These are phyloP conservation scores for Nudaria mundana DNA, from an alignment of 2,888 invertebrate species.

Conservation along the genomic window DNA sequence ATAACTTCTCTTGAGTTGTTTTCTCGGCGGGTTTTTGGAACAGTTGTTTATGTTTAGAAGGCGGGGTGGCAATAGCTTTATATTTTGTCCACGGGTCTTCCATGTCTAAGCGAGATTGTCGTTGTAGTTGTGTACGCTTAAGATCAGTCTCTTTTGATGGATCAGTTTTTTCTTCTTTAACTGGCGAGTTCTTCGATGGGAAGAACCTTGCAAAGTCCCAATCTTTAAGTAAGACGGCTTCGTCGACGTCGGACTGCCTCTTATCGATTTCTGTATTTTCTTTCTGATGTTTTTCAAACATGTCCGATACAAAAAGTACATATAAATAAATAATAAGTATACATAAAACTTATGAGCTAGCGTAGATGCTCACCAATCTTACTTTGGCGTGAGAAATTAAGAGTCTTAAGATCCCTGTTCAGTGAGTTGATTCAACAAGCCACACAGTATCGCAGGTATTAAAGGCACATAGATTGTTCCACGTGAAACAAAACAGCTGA, in stretches of 20 bases:
- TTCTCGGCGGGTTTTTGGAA: constrained; percentile 61
- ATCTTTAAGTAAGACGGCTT: constrained; percentile 90
- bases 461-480: constrained; percentile 22
- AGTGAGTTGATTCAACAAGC: constrained; percentile 26
- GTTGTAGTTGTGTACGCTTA: constrained; percentile 63
- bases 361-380: constrained; percentile 72
- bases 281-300: constrained; percentile 67
- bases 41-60: constrained; percentile 63
- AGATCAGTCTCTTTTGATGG: constrained; percentile 66
- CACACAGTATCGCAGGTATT: constrained; percentile 26
- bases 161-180: constrained; percentile 57
- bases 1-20: constrained; percentile 67
- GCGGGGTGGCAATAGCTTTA: constrained; percentile 69
- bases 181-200: constrained; percentile 73
- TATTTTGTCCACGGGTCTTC: constrained; percentile 73
- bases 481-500: constrained; percentile 20
- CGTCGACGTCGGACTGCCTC: constrained; percentile 84
- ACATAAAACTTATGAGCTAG: constrained; percentile 34
- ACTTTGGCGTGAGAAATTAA: constrained; percentile 68
- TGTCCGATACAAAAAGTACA: constrained; percentile 72
- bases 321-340: constrained; percentile 64
- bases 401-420: constrained; percentile 14
- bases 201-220: constrained; percentile 95
- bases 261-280: constrained; percentile 64
- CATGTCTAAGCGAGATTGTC: constrained; percentile 71